Base-by-base conservation (phyloP, 2,113 vertebrate genomes). In the Pterophyllum scalare region DNA sequence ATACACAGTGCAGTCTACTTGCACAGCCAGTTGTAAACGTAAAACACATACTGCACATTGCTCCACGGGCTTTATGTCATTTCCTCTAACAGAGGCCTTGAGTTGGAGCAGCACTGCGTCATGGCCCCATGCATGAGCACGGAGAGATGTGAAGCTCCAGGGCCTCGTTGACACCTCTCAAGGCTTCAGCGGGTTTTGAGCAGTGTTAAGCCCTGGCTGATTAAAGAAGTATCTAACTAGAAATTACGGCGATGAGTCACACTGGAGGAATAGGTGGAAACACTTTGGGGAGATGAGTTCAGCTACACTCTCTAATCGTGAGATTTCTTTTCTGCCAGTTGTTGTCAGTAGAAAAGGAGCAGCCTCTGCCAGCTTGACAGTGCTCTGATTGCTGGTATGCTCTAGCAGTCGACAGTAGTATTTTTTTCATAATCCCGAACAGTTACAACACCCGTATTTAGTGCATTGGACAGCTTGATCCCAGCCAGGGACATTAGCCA, bases 181-280 rank as follows among this genome's bases (percentile, higher is more conserved):
- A 59, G 81, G 76, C 77, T 84, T 70, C 82, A 46, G 40, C 6
- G 0, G 75, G 49, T 46, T 89, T 75, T 3, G 59, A 83, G 82
- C 78, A 78, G 80, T 82, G 81, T 84, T 87, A 75, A 90, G 33
- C 76, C 82, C 76, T 14, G 75, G 79, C 86, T 89, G 90, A 89
- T 87, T 86, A 86, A 89, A 87, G 79, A 80, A 88, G 72, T 75
- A 77, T 84, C 85, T 46, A 88, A 82, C 56, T 38, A 72, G 77
- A 65, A 88, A 89, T 87, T 84, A 86, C 80, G 79, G 74, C 65
- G n/a, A 26, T 91, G 89, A 87, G 72, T 91, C 89, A 88, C 77
- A 13, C 2, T 8, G 72, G 43, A 13, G 65, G 65, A 52, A 72
- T 31, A 20, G 59, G 52, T 59, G 54, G 78, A 89, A 85, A 62